Evolutionary conservation across 2,113 vertebrate species (phyloP), one percentile per base, ranked within the genome.

Genomic region (Pelecanoides urinatrix): DNA sequence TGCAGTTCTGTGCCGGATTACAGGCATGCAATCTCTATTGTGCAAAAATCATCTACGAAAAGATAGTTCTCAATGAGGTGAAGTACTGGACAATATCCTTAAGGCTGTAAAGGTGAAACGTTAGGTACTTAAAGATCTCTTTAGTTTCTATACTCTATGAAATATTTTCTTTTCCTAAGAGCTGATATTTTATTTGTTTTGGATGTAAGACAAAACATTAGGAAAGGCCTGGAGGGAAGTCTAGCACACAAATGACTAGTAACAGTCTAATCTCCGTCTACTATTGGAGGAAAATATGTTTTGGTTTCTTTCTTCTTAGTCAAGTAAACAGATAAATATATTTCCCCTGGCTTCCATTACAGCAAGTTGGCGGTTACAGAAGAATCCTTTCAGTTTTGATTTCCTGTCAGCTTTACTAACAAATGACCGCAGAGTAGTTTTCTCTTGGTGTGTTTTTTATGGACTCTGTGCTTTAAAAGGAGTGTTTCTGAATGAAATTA

Each of bases 311-410:
- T 92, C 88, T 94, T 94, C 92, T 93, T 42, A 87, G 91, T 89
- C 91, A 87, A 96, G 80, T 96, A 97, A 97, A 94, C 94, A 96
- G 92, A 95, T 94, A 97, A 96, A 94, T 95, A 94, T 84, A 94
- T 96, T 97, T 96, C 84, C 92, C 92, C 86, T 91, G 92, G 92
- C 92, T 97, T 96, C 88, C 86, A 96, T 78, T 96, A 92, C 75
- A 88, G 68, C 47, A 72, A 92, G 83, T 87, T 95, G 92, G 92
- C 95, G 90, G 94, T 82, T 87, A 91, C 62, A 94, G 88, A 96
- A 75, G 92, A 95, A 94, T 94, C 86, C 62, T 92, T 94, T 94
- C 96, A 94, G 94, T 96, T 97, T 95, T 96, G 94, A 95, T 95
- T 97, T 96, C 95, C 97, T 96, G 86, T 94, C 95, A 96, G 76